phyloP scores from a whole-genome alignment of 2,113 vertebrate genomes.

The Pristiophorus japonicus region DNA sequence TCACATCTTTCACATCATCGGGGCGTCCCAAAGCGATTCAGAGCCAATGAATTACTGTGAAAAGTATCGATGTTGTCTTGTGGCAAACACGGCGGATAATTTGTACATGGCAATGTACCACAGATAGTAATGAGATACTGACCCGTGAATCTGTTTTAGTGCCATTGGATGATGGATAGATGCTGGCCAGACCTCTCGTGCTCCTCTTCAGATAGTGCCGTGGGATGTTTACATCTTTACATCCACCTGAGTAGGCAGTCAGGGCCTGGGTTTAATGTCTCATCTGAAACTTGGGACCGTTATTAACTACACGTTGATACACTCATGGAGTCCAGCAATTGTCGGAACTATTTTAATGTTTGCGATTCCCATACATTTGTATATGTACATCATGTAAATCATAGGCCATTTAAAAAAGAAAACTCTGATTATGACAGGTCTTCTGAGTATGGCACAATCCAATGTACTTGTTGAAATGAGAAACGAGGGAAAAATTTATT shows the following conservation, averaged over 20 bases:
- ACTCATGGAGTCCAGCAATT: neutral
- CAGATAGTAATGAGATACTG: neutral
- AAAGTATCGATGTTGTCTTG: neutral
- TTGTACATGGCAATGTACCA: too few species aligned
- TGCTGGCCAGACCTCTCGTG: neutral
- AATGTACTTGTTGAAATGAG: neutral
- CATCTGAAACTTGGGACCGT: neutral
- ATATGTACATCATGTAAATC: neutral
- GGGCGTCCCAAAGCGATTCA: neutral
- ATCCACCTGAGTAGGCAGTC: neutral
- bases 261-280: neutral
- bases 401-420: neutral
- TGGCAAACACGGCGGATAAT: neutral
- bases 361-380: neutral
- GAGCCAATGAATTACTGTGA: neutral
- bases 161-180: neutral
- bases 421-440: too few species aligned
- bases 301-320: neutral
- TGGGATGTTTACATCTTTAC: neutral
- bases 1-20: neutral
- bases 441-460: too few species aligned
- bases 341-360: neutral
- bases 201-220: neutral
- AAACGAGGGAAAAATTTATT: neutral
- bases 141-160: neutral